These are phyloP conservation scores for Daubentonia madagascariensis DNA, from an alignment of 2,113 vertebrate genomes.

Conservation along the genomic window DNA sequence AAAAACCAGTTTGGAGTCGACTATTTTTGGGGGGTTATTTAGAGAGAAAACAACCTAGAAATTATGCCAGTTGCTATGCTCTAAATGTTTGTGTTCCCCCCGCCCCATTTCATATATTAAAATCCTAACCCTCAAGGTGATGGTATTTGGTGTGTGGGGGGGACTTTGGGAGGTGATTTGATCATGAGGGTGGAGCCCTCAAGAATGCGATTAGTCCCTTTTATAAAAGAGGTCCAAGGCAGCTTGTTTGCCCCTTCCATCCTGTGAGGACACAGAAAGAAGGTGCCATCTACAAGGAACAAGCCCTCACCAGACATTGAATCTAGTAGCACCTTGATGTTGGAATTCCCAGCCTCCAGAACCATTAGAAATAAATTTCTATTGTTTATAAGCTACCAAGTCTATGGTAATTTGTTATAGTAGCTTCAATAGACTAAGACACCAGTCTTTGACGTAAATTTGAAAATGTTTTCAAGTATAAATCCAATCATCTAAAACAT, in stretches of 20 bases:
- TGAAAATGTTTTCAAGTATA: slow-evolving; percentile 12
- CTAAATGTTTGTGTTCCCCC: background rate
- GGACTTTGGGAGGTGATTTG: background rate
- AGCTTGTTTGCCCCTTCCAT: background rate
- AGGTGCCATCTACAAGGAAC: rapidly evolving
- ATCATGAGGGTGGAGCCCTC: background rate
- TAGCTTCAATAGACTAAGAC: background rate
- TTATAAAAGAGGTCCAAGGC: background rate
- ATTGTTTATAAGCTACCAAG: background rate
- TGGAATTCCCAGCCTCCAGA: background rate
- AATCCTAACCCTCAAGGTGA: background rate
- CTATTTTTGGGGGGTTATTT: background rate
- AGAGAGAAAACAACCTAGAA: background rate
- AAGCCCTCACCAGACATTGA: background rate
- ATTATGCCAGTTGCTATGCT: background rate
- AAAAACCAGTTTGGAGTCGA: background rate
- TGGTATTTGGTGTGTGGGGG: background rate
- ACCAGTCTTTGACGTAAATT: background rate
- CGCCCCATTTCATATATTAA: background rate
- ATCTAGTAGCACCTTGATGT: background rate
- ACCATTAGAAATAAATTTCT: background rate
- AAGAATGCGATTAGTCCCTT: background rate
- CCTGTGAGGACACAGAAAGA: background rate
- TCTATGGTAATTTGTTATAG: background rate
- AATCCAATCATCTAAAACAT: background rate